These are phyloP conservation scores for Chromis chromis DNA, from an alignment of 2,797 vertebrate species.

Conservation along the genomic window DNA sequence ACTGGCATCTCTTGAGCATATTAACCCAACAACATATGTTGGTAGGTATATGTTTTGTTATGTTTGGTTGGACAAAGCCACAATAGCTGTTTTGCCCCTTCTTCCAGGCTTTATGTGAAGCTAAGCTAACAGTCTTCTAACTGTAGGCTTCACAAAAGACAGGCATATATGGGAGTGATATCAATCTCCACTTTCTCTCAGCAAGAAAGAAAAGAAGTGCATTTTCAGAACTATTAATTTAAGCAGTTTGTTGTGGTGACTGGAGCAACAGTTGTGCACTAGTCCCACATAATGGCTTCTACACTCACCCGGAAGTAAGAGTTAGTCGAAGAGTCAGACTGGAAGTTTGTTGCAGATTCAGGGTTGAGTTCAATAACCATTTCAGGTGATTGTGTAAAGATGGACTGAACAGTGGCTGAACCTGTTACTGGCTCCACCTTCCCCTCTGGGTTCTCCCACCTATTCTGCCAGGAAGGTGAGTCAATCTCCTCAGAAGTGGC, in stretches of 20 bases:
- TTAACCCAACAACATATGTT: background rate
- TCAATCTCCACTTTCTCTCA: background rate
- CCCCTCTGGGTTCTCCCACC: constrained; percentile 46
- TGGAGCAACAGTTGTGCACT: background rate
- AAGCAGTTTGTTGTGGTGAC: background rate
- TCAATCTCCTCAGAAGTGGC: constrained; percentile 40
- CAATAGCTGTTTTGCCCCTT: background rate
- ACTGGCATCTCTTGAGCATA: background rate
- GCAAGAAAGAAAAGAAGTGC: background rate
- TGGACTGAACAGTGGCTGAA: constrained; percentile 43
- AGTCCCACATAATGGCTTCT: constrained; percentile 2
- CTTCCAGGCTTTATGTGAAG: background rate
- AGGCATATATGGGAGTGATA: background rate
- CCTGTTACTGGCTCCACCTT: constrained; percentile 44
- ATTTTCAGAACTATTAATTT: background rate
- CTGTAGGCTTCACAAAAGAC: background rate
- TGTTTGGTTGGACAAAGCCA: background rate
- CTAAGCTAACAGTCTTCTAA: background rate
- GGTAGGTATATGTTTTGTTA: background rate
- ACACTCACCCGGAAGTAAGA: constrained; percentile 81
- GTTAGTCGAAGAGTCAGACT: constrained; percentile 72
- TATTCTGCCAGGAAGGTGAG: constrained; percentile 29
- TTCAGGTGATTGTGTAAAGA: constrained; percentile 51
- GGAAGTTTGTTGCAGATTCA: constrained; percentile 66
- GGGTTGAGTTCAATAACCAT: constrained; percentile 43